A percentile compares a stretch with the other conserved stretches of the same genome.
Conservation (phyloP, 2,888 invertebrate species). For the Rhodophaea formosa region DNA sequence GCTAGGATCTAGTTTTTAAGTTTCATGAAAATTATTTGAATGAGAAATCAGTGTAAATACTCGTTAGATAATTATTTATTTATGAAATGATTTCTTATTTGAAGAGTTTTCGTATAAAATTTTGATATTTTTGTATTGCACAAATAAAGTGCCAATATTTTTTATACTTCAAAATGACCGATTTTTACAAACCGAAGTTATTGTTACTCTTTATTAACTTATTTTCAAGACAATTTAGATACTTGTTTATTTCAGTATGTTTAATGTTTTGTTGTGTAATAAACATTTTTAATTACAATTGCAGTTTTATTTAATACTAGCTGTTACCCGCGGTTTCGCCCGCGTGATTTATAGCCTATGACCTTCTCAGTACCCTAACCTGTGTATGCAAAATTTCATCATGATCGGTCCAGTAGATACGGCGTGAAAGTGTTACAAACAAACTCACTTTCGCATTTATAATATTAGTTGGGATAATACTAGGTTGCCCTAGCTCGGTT, state of each 20-base stretch:
- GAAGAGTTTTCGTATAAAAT: slow-evolving; percentile 63
- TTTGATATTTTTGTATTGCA: slow-evolving; percentile 15
- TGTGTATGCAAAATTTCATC: no score
- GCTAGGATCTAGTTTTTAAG: slow-evolving; percentile 59
- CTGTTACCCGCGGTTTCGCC: no score
- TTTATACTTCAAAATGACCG: neutral
- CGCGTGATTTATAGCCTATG: no score
- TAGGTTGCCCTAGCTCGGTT: no score
- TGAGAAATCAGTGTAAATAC: slow-evolving; percentile 64
- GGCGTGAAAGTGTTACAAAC: no score
- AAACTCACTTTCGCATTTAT: no score
- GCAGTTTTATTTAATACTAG: neutral
- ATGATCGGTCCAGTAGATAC: no score
- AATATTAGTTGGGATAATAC: no score
- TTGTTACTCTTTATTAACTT: slow-evolving; percentile 22
- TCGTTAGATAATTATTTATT: slow-evolving; percentile 35
- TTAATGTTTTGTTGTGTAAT: slow-evolving; percentile 9
- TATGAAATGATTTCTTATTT: slow-evolving; percentile 67
- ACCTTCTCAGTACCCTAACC: no score
- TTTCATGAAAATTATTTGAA: slow-evolving; percentile 71
- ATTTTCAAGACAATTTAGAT: neutral
- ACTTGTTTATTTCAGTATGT: slow-evolving; percentile 14
- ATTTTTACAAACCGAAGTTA: slow-evolving; percentile 20
- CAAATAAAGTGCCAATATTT: neutral
- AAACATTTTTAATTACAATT: slow-evolving; percentile 1